phyloP scores from a whole-genome alignment of 2,888 invertebrate species.

The Frankliniella intonsa region DNA sequence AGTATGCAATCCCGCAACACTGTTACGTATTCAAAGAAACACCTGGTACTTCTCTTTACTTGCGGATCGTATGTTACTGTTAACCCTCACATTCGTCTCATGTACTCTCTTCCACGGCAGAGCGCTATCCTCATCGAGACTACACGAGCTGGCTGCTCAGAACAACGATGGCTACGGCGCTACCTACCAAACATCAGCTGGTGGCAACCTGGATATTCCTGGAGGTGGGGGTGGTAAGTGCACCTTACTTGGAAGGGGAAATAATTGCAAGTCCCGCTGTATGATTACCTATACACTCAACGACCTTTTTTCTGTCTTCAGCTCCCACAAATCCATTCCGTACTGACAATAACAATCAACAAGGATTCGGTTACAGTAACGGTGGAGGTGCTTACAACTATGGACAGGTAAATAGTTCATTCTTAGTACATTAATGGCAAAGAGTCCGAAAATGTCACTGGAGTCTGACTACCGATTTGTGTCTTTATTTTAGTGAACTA shows the following conservation, averaged over 20 bases:
- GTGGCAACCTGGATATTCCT: conserved; percentile 64
- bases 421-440: neutral
- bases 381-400: neutral
- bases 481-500: conserved; percentile 4
- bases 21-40: no score
- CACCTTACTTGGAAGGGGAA: neutral
- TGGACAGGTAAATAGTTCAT: conserved; percentile 15
- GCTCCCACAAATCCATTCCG: neutral
- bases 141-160: conserved; percentile 71
- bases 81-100: no score
- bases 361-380: neutral
- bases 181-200: conserved; percentile 62
- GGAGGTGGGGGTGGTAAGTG: conserved; percentile 46
- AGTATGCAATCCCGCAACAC: no score
- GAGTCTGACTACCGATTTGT: neutral
- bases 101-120: conserved; percentile 42
- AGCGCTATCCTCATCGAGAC: conserved; percentile 73
- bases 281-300: no score
- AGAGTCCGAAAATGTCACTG: neutral
- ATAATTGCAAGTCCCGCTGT: no score
- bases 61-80: no score
- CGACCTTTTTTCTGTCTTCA: neutral
- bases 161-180: conserved; percentile 62
- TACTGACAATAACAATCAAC: neutral
- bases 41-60: no score